Evolutionary conservation across 2,797 vertebrate genomes (phyloP).

Genomic region (Margarornis squamiger): DNA sequence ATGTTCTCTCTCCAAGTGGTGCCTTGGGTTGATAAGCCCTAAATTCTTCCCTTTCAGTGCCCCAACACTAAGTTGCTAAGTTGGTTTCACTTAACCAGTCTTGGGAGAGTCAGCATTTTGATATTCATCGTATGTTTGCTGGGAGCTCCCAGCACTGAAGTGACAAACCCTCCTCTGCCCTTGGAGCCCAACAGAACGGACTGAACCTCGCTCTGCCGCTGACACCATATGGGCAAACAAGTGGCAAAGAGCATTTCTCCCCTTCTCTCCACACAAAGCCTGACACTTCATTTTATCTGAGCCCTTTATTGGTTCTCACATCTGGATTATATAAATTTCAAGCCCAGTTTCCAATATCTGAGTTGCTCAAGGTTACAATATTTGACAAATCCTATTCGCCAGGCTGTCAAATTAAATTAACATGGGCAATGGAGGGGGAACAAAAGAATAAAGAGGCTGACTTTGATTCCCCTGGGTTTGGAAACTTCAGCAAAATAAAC

Average conservation of each 20-base stretch:
- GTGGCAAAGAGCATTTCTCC: slow-evolving; percentile 19
- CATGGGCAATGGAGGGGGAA: background rate
- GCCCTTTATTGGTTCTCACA: slow-evolving; percentile 69
- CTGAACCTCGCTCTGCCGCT: slow-evolving; percentile 15
- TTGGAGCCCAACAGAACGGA: slow-evolving; percentile 17
- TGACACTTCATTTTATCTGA: slow-evolving; percentile 51
- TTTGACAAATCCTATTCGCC: slow-evolving; percentile 73
- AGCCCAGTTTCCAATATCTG: slow-evolving; percentile 70
- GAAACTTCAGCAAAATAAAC: slow-evolving; percentile 29
- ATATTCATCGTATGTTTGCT: background rate
- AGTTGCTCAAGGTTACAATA: slow-evolving; percentile 67
- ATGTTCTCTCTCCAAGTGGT: background rate
- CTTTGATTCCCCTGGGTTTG: background rate
- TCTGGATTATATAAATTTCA: slow-evolving; percentile 76
- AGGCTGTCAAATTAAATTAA: slow-evolving; percentile 74
- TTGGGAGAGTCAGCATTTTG: background rate
- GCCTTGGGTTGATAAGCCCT: background rate
- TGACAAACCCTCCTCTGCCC: slow-evolving; percentile 43
- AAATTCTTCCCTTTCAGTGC: background rate
- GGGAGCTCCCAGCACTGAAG: slow-evolving; percentile 14
- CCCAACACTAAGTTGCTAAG: background rate
- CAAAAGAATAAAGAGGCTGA: slow-evolving; percentile 45
- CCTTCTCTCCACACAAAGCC: slow-evolving; percentile 5
- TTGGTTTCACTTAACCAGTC: background rate
- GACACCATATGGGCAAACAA: slow-evolving; percentile 42